phyloP scores from a whole-genome alignment of 2,888 invertebrate genomes.

The Nomada ferruginata region DNA sequence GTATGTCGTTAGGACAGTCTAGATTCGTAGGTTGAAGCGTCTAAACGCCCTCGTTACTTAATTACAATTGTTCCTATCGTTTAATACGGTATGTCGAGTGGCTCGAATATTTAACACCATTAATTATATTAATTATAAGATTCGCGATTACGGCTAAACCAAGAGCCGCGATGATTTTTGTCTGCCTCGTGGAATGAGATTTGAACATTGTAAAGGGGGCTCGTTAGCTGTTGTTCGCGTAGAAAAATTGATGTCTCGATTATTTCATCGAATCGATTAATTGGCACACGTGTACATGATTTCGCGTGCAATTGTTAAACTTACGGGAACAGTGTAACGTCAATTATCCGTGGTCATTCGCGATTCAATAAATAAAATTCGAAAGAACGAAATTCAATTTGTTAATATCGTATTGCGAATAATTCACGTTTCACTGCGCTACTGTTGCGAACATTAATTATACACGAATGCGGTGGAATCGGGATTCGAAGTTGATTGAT shows the following conservation, averaged over 20 bases:
- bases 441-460: background rate
- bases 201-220: no score
- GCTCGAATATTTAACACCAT: conserved; percentile 40
- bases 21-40: conserved; percentile 35
- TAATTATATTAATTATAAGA: conserved; percentile 23
- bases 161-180: no score
- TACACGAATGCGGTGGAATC: no score
- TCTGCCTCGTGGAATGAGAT: no score
- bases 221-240: conserved; percentile 3
- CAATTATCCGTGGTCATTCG: background rate
- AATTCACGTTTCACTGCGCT: background rate
- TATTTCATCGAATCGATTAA: conserved; percentile 19
- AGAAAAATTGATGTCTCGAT: conserved; percentile 34
- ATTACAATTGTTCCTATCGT: conserved; percentile 19
- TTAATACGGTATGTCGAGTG: conserved; percentile 42
- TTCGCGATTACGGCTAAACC: conserved; percentile 6
- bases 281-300: background rate
- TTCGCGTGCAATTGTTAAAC: background rate
- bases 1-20: conserved; percentile 73
- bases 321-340: background rate
- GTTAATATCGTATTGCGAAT: no score
- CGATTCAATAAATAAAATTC: background rate
- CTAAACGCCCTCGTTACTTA: conserved; percentile 57
- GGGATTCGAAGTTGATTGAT: background rate
- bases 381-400: background rate